These are phyloP conservation scores for Cataglyphis albicans DNA, from an alignment of 2,888 invertebrate genomes.

Conservation along the genomic window DNA sequence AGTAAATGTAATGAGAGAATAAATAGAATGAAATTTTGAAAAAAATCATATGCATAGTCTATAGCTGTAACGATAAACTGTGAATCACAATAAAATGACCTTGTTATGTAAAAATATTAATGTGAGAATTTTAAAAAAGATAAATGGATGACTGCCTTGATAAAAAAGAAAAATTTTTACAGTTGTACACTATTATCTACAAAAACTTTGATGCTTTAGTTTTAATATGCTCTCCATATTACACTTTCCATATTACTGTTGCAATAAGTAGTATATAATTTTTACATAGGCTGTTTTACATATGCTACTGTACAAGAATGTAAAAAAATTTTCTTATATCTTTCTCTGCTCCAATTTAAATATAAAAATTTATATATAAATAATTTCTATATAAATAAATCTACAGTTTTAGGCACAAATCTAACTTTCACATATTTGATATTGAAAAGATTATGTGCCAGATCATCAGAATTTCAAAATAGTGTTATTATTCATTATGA, in stretches of 20 bases:
- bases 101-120: slow-evolving; percentile 4
- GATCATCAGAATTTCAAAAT: slow-evolving; percentile 23
- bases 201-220: slow-evolving; percentile 34
- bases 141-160: slow-evolving; percentile 39
- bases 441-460: slow-evolving; percentile 15
- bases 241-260: slow-evolving; percentile 4
- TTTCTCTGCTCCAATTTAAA: slow-evolving; percentile 27
- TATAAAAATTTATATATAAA: slow-evolving; percentile 41
- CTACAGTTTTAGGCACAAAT: slow-evolving; percentile 19
- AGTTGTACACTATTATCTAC: slow-evolving; percentile 51
- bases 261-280: slow-evolving; percentile 43
- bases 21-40: not conserved
- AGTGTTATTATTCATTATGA: not conserved
- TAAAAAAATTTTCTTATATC: slow-evolving; percentile 11
- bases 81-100: slow-evolving; percentile 10
- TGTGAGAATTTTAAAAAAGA: slow-evolving; percentile 18
- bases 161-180: slow-evolving; percentile 42
- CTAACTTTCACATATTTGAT: slow-evolving; percentile 9
- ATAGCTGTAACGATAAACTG: not conserved
- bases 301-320: slow-evolving; percentile 50
- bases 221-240: slow-evolving; percentile 36
- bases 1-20: not conserved
- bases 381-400: slow-evolving; percentile 37
- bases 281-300: slow-evolving; percentile 46
- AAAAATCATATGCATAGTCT: not conserved